Evolutionary conservation across 1,140 invertebrate species (phyloP).

Genomic region (Zaprionus tsacasi): DNA sequence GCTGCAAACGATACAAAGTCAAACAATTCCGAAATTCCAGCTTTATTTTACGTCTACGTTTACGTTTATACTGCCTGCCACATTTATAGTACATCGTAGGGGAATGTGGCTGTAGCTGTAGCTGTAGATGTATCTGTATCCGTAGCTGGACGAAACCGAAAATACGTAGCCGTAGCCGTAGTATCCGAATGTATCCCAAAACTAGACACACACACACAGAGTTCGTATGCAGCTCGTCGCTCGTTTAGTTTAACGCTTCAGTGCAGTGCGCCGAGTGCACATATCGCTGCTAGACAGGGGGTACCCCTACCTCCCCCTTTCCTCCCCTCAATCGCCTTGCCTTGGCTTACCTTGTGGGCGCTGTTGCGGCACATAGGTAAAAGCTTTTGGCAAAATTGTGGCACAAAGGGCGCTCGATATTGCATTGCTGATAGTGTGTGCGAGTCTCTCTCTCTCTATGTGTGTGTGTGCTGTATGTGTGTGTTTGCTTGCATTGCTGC

Average conservation of each 20-base stretch:
- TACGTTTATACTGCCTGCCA: constrained; percentile 57
- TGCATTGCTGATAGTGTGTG: constrained; percentile 57
- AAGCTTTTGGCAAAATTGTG: constrained; percentile 81
- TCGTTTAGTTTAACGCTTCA: constrained; percentile 79
- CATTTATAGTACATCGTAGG: constrained; percentile 58
- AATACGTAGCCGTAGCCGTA: background rate
- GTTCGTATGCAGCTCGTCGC: constrained; percentile 40
- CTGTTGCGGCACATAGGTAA: constrained; percentile 72
- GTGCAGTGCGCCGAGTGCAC: constrained; percentile 62
- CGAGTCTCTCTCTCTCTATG: constrained; percentile 13
- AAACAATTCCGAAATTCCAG: constrained; percentile 76
- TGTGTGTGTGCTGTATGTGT: constrained; percentile 24
- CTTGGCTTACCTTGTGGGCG: constrained; percentile 26
- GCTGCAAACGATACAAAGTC: constrained; percentile 69
- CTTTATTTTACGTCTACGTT: constrained; percentile 60
- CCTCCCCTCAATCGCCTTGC: no score
- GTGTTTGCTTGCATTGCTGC: constrained; percentile 71
- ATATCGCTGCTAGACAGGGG: constrained; percentile 53
- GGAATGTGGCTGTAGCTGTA: constrained; percentile 67
- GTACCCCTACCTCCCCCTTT: background rate
- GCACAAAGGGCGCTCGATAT: constrained; percentile 79
- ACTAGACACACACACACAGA: background rate
- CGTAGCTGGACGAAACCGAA: constrained; percentile 3
- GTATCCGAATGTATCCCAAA: background rate
- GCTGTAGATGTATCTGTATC: constrained; percentile 21